Conservation (phyloP, 2,113 vertebrate species). For the Oryzias curvinotus region DNA sequence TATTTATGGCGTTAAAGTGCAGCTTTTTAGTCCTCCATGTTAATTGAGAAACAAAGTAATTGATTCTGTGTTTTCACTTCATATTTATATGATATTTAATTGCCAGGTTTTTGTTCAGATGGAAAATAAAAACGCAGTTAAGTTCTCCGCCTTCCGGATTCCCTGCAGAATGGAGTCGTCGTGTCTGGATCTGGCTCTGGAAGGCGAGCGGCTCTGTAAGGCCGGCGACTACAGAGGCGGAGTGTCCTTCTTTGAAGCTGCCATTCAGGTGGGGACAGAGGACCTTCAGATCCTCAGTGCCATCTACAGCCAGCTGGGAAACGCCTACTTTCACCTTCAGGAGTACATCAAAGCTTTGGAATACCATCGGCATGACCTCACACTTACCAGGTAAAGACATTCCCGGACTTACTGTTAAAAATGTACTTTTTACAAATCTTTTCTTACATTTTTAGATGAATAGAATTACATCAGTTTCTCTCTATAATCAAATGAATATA, state of each 20-base stretch:
- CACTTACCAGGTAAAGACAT: conserved; percentile 82
- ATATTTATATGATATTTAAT: too few relatives aligned
- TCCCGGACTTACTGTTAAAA: background rate
- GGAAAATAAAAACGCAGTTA: too few relatives aligned
- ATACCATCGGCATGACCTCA: conserved; percentile 95
- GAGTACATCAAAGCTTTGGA: conserved; percentile 94
- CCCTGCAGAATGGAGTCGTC: conserved; percentile 94
- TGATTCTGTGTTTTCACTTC: too few relatives aligned
- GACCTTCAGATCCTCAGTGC: conserved; percentile 95
- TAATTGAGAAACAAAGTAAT: too few relatives aligned
- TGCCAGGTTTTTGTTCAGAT: too few relatives aligned
- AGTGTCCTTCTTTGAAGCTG: conserved; percentile 94
- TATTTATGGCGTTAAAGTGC: too few relatives aligned
- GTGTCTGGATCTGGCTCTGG: conserved; percentile 94
- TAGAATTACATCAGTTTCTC: too few relatives aligned
- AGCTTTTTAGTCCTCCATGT: too few relatives aligned
- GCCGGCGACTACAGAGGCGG: conserved; percentile 87
- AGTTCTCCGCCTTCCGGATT: background rate
- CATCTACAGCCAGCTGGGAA: conserved; percentile 98
- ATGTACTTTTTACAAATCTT: background rate
- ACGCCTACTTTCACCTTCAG: conserved; percentile 95
- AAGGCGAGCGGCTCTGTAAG: conserved; percentile 94
- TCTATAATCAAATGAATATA: too few relatives aligned
- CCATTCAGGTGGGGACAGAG: conserved; percentile 96
- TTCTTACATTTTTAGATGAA: too few relatives aligned